phyloP scores from a whole-genome alignment of 2,888 invertebrate species.

The Volucella zonaria region DNA sequence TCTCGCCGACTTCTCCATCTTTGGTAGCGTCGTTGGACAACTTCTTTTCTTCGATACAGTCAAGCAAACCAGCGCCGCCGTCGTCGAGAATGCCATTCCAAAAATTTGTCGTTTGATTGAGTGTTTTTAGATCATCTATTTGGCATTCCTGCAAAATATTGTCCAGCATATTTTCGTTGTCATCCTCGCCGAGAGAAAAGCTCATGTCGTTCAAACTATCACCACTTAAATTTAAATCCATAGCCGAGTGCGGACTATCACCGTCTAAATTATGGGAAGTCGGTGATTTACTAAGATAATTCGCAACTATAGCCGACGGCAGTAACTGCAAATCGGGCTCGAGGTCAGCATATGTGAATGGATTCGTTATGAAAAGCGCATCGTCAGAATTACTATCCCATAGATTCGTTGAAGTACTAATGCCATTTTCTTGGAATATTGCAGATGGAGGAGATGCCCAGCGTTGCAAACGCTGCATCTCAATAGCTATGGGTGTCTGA shows the following conservation, averaged over 20 bases:
- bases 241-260: slow-evolving; percentile 71
- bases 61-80: slow-evolving; percentile 78
- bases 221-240: slow-evolving; percentile 81
- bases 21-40: slow-evolving; percentile 72
- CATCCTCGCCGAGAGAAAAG: slow-evolving; percentile 80
- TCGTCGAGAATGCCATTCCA: slow-evolving; percentile 83
- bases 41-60: slow-evolving; percentile 79
- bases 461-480: slow-evolving; percentile 78
- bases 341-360: slow-evolving; percentile 81
- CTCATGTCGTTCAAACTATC: slow-evolving; percentile 82
- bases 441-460: slow-evolving; percentile 51
- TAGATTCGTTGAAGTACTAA: slow-evolving; percentile 64
- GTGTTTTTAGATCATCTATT: slow-evolving; percentile 82
- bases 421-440: slow-evolving; percentile 60
- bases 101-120: slow-evolving; percentile 82
- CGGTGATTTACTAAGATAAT: slow-evolving; percentile 63
- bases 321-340: slow-evolving; percentile 80
- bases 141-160: slow-evolving; percentile 82
- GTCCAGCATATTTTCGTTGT: slow-evolving; percentile 82
- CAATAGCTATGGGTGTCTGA: slow-evolving; percentile 80
- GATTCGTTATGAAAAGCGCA: slow-evolving; percentile 78
- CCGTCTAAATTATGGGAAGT: slow-evolving; percentile 32
- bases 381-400: slow-evolving; percentile 74
- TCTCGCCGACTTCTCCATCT: slow-evolving; percentile 75
- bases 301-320: slow-evolving; percentile 77